Base-by-base conservation (phyloP, 2,797 vertebrate species). In the Schizothorax lantsangensis region DNA sequence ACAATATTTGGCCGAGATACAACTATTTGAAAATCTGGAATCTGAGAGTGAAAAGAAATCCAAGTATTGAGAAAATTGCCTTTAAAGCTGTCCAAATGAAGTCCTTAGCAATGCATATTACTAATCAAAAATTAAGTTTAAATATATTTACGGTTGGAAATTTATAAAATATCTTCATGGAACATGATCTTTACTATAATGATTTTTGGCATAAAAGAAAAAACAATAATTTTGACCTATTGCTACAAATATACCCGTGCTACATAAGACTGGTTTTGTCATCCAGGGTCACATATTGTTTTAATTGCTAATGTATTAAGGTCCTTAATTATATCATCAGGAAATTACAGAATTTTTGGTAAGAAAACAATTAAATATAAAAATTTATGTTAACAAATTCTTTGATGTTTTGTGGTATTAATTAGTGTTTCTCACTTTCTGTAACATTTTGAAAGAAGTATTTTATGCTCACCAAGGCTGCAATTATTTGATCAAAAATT, bases 401-500 rank as follows among this genome's bases (percentile, higher is more conserved):
- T 64, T 64, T 12, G 11, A 62, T 62, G 59, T 30, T 12, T 62
- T 12, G n/a, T 26, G 59, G n/a, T 26, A 14, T 62, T 19, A 74
- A 45, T 47, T 74, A 30, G 43, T 74, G n/a, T 74, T 74, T 74
- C 2, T 74, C 4, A 30, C n/a, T 26, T 64, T 64, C 59, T 26
- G 5, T 30, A 64, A 30, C n/a, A 64, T 64, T 73, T 73, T 73
- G 23, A 73, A 45, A 4, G 7, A 43, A 45, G n/a, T 49, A 3
- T 9, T 49, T 74, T 9, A 30, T 49, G 43, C 43, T 74, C 43
- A 10, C 26, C 45, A 49, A 49, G n/a, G n/a, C 15, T 30, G 7
- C n/a, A 74, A 66, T 66, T 33, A 66, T 33, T 66, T 66, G 64
- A 66, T 66, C 64, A 66, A 66, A 66, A 66, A 66, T 66, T 38